Evolutionary conservation across 2,888 invertebrate species (phyloP), one percentile per base, ranked within the genome.

Genomic region (Tholera decimalis): DNA sequence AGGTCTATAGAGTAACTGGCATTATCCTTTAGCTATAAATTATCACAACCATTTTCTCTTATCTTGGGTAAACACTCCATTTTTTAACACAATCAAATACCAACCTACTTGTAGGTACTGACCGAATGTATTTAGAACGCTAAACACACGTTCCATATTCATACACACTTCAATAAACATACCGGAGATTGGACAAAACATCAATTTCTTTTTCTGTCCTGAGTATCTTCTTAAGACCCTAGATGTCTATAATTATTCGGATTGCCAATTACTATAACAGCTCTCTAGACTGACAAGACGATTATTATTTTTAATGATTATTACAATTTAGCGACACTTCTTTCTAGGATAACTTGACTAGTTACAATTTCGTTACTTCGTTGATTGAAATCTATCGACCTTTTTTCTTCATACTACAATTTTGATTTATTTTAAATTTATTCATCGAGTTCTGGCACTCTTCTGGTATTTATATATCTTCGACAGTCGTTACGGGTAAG

Each of bases 291-390:
- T 49, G 26, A 3, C 24, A 53, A 63, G 35, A 33, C 5, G 47
- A 47, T 61, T 69, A 74, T 77, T 79, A 78, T 62, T 79, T 74
- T 79, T 77, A 75, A 75, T 56, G 74, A 69, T 64, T 46, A 64
- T 60, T 39, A 47, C 37, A 57, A 20, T 39, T 46, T 68, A 56
- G 57, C 35, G 44, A 43, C 37, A 26, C 13, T 26, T 58, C 26
- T 58, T 74, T 55, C 8, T 15, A 35, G 13, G 33, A 20, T 54
- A 20, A 41, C 28, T 11, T 18, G 26, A 18, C 7, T 18, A 28
- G n/a, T n/a, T n/a, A n/a, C n/a, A n/a, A n/a, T n/a, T n/a, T 60
- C 33, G 33, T 60, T 61, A 61, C 41, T 33, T 22, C 33, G 11
- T 43, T 55, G 30, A 50, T 51, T 41, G 7, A 46, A 5, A 28